A percentile compares a stretch with the other conserved stretches of the same genome.
These are phyloP conservation scores for Urocynchramus pylzowi DNA, from an alignment of 2,113 vertebrate species.

Conservation along the genomic window DNA sequence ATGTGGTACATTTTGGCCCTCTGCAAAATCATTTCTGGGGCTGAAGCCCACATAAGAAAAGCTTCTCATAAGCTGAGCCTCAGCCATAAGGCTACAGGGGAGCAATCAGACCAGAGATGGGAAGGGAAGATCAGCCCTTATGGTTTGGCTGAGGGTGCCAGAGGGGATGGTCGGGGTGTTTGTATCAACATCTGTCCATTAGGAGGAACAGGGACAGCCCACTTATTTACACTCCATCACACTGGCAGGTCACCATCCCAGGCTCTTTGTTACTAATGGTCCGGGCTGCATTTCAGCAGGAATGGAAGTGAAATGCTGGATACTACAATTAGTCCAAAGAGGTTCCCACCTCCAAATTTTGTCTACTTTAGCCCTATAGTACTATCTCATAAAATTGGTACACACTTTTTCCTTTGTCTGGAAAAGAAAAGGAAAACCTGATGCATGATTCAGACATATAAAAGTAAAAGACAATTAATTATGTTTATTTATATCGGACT, in stretches of 20 bases:
- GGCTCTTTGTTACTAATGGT: not conserved
- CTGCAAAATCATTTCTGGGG: not conserved
- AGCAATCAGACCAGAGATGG: rapidly evolving
- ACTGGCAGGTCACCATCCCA: not conserved
- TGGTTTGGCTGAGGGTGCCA: not conserved
- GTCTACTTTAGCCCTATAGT: not conserved
- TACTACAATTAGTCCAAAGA: not conserved
- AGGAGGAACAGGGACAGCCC: not conserved
- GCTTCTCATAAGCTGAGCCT: not conserved
- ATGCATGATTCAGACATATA: not conserved
- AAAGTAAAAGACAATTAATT: not conserved
- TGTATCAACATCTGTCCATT: not conserved
- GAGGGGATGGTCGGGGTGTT: not conserved
- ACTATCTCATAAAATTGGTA: not conserved
- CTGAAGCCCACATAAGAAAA: not conserved
- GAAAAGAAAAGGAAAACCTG: not conserved
- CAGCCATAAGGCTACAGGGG: rapidly evolving
- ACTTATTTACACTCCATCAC: not conserved
- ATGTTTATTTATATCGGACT: not conserved
- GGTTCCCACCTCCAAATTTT: not conserved
- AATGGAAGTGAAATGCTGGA: not conserved
- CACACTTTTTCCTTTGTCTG: not conserved
- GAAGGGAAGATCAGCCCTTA: not conserved
- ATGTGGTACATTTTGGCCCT: not conserved
- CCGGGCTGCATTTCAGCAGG: not conserved